Conservation (phyloP, 2,113 vertebrate species). For the Montifringilla adamsi region DNA sequence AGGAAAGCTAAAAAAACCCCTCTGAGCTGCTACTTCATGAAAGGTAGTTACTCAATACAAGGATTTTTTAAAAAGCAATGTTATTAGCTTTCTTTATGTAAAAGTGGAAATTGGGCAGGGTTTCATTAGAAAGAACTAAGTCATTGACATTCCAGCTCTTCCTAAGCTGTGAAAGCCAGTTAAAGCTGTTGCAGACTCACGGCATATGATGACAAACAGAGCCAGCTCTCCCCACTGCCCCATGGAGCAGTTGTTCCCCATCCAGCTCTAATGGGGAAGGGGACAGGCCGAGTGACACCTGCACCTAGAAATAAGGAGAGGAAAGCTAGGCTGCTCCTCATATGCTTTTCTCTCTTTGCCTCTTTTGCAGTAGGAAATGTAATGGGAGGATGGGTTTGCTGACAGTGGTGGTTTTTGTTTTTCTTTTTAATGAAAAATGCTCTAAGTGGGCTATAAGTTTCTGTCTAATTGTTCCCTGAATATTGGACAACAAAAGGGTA, state of each 20-base stretch:
- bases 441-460: fast-evolving
- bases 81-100: not conserved
- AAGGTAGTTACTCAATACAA: not conserved
- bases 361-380: not conserved
- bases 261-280: not conserved
- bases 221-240: not conserved
- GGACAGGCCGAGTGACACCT: not conserved
- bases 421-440: not conserved
- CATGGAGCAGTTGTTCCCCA: not conserved
- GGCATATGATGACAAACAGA: not conserved
- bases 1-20: not conserved
- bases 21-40: not conserved
- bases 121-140: not conserved
- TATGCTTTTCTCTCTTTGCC: fast-evolving
- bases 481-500: fast-evolving
- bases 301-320: not conserved
- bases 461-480: not conserved
- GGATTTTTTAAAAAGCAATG: not conserved
- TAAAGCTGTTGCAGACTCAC: not conserved
- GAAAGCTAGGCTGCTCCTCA: fast-evolving
- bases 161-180: not conserved
- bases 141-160: not conserved
- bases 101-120: not conserved
- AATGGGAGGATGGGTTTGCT: not conserved
- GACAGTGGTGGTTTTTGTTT: fast-evolving